phyloP scores from a whole-genome alignment of 2,888 invertebrate genomes.

The Ochropleura plecta region DNA sequence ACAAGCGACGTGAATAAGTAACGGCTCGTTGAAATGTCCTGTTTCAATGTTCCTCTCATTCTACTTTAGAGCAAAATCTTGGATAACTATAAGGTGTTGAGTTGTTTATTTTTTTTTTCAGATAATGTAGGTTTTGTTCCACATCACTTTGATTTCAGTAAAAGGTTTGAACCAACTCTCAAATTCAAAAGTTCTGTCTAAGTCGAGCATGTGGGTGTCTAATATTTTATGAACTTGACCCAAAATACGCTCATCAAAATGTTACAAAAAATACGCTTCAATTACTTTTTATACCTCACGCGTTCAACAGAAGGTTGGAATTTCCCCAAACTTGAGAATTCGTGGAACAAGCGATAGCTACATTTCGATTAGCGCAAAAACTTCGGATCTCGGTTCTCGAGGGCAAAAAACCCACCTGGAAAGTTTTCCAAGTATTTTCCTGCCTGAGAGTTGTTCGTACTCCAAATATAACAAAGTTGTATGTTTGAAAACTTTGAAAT shows the following conservation, averaged over 20 bases:
- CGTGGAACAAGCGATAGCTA: constrained; percentile 10
- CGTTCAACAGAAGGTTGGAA: constrained; percentile 5
- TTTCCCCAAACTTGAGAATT: not conserved
- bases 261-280: not conserved
- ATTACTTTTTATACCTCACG: not conserved
- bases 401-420: constrained; percentile 53
- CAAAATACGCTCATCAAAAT: not conserved
- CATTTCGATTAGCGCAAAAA: constrained; percentile 39
- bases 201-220: not conserved
- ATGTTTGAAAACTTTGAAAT: constrained; percentile 60
- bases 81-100: not conserved
- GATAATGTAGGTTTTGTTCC: not conserved
- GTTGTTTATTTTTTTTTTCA: not conserved
- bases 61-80: constrained; percentile 19
- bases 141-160: not conserved
- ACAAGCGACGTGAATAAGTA: constrained; percentile 63
- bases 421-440: constrained; percentile 54
- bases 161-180: not conserved
- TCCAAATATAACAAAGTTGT: constrained; percentile 59
- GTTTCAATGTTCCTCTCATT: constrained; percentile 50
- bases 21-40: constrained; percentile 47
- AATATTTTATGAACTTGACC: not conserved
- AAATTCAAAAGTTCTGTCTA: not conserved
- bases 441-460: constrained; percentile 44
- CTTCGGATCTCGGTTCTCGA: constrained; percentile 29